Evolutionary conservation across 2,888 invertebrate species (phyloP).

Genomic region (Tinea pellionella): DNA sequence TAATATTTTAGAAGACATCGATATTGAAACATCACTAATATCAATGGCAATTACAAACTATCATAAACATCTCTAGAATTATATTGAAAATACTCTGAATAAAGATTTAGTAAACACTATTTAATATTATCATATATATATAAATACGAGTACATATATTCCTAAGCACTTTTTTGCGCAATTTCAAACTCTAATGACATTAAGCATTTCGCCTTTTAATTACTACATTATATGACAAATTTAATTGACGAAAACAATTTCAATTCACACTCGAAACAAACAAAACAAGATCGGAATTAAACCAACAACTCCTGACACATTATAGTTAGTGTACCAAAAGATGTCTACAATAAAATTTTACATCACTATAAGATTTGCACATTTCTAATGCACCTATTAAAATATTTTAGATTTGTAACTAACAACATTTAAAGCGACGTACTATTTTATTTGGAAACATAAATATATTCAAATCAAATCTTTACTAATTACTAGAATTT

Average conservation of each 20-base stretch:
- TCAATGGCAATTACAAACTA: constrained; percentile 29
- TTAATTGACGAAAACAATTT: not conserved
- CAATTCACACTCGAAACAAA: not conserved
- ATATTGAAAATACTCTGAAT: constrained; percentile 61
- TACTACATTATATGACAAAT: not conserved
- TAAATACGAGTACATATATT: too few relatives aligned
- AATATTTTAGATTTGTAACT: not conserved
- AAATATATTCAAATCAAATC: too few relatives aligned
- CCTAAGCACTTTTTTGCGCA: not conserved
- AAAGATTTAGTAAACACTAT: constrained; percentile 22
- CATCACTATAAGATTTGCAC: too few relatives aligned
- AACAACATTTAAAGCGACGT: not conserved
- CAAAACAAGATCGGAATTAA: too few relatives aligned
- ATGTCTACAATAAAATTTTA: too few relatives aligned
- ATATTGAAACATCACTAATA: constrained; percentile 13
- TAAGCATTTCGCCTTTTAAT: not conserved
- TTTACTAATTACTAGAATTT: too few relatives aligned
- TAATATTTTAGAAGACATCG: not conserved
- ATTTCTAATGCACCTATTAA: too few relatives aligned
- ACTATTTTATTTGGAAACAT: too few relatives aligned
- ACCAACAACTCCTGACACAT: too few relatives aligned
- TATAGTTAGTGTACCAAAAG: too few relatives aligned
- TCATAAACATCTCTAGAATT: constrained; percentile 44
- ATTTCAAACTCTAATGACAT: not conserved
- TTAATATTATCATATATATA: not conserved